Conservation (phyloP, 2,888 invertebrate genomes). For the Dicycla oo region DNA sequence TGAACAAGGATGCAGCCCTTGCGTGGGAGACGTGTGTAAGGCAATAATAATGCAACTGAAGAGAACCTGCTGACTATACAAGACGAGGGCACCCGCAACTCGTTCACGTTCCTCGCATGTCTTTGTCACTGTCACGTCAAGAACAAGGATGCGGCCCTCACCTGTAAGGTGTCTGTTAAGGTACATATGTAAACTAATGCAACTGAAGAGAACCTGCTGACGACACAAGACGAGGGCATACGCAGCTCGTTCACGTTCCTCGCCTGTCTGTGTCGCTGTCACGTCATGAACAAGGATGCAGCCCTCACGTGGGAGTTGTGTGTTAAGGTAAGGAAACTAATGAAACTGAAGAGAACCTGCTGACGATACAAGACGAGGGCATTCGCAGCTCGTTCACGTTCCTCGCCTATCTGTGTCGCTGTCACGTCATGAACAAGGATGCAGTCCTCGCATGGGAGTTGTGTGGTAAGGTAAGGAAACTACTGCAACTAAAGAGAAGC, state of each 20-base stretch:
- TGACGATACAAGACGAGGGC: slow-evolving; percentile 96
- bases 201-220: slow-evolving; percentile 96
- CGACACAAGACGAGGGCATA: slow-evolving; percentile 96
- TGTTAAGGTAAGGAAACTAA: too few relatives aligned
- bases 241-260: slow-evolving; percentile 96
- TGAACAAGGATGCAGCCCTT: too few relatives aligned
- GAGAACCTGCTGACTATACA: too few relatives aligned
- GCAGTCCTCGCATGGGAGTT: slow-evolving; percentile 98
- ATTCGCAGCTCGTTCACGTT: slow-evolving; percentile 96
- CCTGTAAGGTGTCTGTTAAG: slow-evolving; percentile 97
- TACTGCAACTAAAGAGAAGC: not conserved
- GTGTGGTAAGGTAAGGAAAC: slow-evolving; percentile 90
- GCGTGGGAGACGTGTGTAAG: too few relatives aligned
- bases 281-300: slow-evolving; percentile 97
- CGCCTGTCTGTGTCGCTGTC: slow-evolving; percentile 96
- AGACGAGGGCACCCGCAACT: slow-evolving; percentile 94
- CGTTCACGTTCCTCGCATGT: slow-evolving; percentile 96
- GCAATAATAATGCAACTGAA: too few relatives aligned
- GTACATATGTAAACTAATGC: slow-evolving; percentile 66
- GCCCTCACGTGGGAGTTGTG: too few relatives aligned
- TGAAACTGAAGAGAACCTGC: too few relatives aligned
- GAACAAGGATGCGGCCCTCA: slow-evolving; percentile 96
- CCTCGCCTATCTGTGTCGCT: slow-evolving; percentile 96
- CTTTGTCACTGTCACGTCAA: slow-evolving; percentile 97
- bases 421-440: slow-evolving; percentile 98